A percentile compares a stretch with the other conserved stretches of the same genome.
Evolutionary conservation across 2,113 vertebrate species (phyloP).

Genomic region (Menidia beryllina): DNA sequence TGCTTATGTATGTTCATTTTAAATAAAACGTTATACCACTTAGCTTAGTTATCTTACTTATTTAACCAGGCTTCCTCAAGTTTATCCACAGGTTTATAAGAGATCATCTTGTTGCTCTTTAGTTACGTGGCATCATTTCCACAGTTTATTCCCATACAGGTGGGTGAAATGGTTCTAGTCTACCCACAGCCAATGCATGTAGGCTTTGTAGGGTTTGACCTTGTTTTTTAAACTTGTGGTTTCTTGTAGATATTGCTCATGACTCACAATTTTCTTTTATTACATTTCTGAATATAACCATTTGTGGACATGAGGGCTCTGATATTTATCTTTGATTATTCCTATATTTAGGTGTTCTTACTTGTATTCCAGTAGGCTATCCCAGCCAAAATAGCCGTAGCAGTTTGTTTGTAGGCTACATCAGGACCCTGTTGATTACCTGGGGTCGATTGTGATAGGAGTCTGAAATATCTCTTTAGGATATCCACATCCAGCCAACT

Average conservation of each 20-base stretch:
- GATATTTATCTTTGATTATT: slow-evolving; percentile 83
- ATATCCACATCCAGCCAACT: slow-evolving; percentile 84
- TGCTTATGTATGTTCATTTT: slow-evolving; percentile 85
- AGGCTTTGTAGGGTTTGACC: slow-evolving; percentile 79
- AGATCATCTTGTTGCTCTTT: slow-evolving; percentile 54
- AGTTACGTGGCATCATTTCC: slow-evolving; percentile 70
- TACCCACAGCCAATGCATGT: slow-evolving; percentile 81
- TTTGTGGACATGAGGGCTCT: slow-evolving; percentile 75
- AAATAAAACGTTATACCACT: slow-evolving; percentile 83
- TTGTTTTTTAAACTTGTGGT: slow-evolving; percentile 52
- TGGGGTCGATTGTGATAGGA: slow-evolving; percentile 85
- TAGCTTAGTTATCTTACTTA: slow-evolving; percentile 83
- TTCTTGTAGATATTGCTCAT: slow-evolving; percentile 50
- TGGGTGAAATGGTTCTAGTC: slow-evolving; percentile 78
- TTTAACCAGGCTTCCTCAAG: slow-evolving; percentile 81
- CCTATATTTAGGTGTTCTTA: slow-evolving; percentile 85
- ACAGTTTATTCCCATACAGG: slow-evolving; percentile 73
- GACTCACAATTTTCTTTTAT: slow-evolving; percentile 26
- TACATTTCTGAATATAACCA: slow-evolving; percentile 43
- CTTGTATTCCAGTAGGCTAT: slow-evolving; percentile 82
- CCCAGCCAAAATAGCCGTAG: slow-evolving; percentile 83
- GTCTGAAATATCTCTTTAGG: slow-evolving; percentile 86
- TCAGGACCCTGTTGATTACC: slow-evolving; percentile 84
- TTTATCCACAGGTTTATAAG: slow-evolving; percentile 77
- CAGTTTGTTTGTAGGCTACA: slow-evolving; percentile 84